A percentile compares a stretch with the other conserved stretches of the same genome.
Evolutionary conservation across 2,888 invertebrate genomes (phyloP).

Genomic region (Eledone cirrhosa): DNA sequence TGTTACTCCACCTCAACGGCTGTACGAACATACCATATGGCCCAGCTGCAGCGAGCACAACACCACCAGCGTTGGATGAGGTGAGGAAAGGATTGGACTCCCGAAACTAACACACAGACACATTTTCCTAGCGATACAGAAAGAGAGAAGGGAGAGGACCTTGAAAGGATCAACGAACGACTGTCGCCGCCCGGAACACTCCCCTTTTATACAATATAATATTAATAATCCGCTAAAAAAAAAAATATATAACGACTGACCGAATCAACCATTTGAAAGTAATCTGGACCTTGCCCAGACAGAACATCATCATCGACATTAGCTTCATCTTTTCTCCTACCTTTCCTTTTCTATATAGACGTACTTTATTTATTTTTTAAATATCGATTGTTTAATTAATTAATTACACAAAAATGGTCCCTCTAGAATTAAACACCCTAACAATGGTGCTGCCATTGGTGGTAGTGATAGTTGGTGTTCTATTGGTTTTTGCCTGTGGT

Average conservation of each 20-base stretch:
- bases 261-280: background rate
- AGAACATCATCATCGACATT: no score
- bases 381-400: conserved; percentile 8
- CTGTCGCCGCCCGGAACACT: background rate
- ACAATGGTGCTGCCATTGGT: conserved; percentile 72
- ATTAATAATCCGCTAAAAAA: background rate
- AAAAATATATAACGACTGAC: background rate
- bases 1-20: no score
- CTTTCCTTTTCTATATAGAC: conserved; percentile 35
- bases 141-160: background rate
- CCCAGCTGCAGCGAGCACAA: background rate
- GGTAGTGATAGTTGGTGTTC: conserved; percentile 77
- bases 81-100: conserved; percentile 5
- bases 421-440: conserved; percentile 65
- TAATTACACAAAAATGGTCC: conserved; percentile 50
- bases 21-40: conserved; percentile 10
- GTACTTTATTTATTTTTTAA: conserved; percentile 46
- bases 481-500: conserved; percentile 81
- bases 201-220: no score
- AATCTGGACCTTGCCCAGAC: no score
- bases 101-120: background rate
- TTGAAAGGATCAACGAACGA: background rate
- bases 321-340: no score
- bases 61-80: background rate
- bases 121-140: conserved; percentile 11